Percentiles rank a stretch among this genome's conserved stretches.
Evolutionary conservation across 2,797 vertebrate species (phyloP).

Genomic region (Pantherophis vulpinus): DNA sequence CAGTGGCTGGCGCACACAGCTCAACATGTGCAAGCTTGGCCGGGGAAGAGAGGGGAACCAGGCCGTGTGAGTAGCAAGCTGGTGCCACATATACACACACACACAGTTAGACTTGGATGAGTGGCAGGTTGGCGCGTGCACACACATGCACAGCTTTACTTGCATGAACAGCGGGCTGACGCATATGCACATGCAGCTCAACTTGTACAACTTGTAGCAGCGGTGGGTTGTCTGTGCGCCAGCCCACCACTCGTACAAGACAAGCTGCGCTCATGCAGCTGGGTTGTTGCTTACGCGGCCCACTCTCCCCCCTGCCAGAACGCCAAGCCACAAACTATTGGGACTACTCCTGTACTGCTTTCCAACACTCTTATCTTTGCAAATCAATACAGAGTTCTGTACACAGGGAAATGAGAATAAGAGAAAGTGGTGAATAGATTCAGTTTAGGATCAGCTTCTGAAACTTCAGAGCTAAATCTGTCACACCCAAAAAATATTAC

Average conservation of each 20-base stretch:
- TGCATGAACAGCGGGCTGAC: rapidly evolving
- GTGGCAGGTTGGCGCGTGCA: no score
- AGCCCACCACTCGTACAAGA: neutral
- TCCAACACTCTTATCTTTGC: conserved; percentile 9
- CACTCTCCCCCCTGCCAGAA: no score
- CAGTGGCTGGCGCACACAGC: neutral
- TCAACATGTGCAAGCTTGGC: neutral
- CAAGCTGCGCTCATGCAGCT: no score
- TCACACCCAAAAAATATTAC: no score
- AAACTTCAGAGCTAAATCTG: neutral
- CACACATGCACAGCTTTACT: neutral
- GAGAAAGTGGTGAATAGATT: conserved; percentile 9
- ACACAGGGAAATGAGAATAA: conserved; percentile 30
- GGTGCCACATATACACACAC: no score
- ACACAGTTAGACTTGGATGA: no score
- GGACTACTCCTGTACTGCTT: conserved; percentile 10
- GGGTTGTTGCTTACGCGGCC: no score
- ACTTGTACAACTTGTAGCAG: neutral
- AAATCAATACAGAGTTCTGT: conserved; percentile 45
- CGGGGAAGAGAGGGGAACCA: no score
- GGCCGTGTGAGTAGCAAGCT: no score
- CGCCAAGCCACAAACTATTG: neutral
- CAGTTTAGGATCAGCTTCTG: neutral
- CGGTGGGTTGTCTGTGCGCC: no score
- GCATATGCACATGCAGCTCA: neutral